phyloP scores from a whole-genome alignment of 1,140 invertebrate species.

The Lordiphosa mommai region DNA sequence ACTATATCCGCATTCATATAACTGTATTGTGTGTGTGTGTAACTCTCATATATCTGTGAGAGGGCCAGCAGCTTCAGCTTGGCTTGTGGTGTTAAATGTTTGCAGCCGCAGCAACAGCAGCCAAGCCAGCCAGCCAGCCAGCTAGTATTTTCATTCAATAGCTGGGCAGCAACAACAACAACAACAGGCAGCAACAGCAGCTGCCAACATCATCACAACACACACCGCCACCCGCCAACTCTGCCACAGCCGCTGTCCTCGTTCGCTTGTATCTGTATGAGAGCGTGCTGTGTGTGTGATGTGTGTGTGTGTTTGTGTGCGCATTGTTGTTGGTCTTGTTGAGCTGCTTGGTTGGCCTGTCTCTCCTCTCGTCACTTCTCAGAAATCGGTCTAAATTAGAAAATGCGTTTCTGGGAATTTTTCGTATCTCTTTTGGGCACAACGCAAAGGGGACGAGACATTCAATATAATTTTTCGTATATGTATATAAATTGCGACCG shows the following conservation, averaged over 20 bases:
- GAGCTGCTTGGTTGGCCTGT: constrained; percentile 45
- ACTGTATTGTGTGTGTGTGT: not conserved
- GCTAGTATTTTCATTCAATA: constrained; percentile 62
- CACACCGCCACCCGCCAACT: constrained; percentile 18
- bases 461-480: constrained; percentile 32
- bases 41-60: constrained; percentile 26
- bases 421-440: constrained; percentile 72
- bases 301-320: constrained; percentile 14
- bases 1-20: constrained; percentile 33
- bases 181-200: constrained; percentile 40
- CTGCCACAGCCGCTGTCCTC: constrained; percentile 21
- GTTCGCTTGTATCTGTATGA: constrained; percentile 26
- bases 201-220: constrained; percentile 61
- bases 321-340: constrained; percentile 47
- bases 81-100: constrained; percentile 73
- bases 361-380: constrained; percentile 67
- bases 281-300: constrained; percentile 35
- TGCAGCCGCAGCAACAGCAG: constrained; percentile 55
- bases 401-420: constrained; percentile 79
- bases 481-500: constrained; percentile 29
- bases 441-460: constrained; percentile 25
- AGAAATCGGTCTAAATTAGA: constrained; percentile 79
- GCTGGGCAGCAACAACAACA: constrained; percentile 36
- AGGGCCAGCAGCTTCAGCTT: constrained; percentile 63
- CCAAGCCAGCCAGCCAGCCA: constrained; percentile 19